These are phyloP conservation scores for Conus ventricosus DNA, from an alignment of 1,140 invertebrate species.

Conservation along the genomic window DNA sequence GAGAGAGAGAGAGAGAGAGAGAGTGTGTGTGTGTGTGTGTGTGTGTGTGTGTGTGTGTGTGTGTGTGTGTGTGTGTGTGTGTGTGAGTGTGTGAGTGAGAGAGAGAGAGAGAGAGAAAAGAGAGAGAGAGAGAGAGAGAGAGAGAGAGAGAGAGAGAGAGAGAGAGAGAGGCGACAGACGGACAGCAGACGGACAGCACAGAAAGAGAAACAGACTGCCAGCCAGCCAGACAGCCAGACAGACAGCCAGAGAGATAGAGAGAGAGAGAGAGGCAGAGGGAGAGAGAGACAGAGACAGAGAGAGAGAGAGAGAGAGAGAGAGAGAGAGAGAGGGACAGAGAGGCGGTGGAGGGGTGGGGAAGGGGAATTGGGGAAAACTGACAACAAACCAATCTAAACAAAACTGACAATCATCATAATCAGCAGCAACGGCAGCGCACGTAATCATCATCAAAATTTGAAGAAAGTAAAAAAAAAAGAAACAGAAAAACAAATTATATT, in stretches of 20 bases:
- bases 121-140: not conserved
- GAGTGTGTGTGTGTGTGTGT: too few species aligned
- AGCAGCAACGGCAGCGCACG: too few species aligned
- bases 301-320: not conserved
- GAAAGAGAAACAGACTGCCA: not conserved
- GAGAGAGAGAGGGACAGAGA: not conserved
- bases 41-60: too few species aligned
- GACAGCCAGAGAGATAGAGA: not conserved
- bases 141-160: constrained; percentile 3
- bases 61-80: too few species aligned
- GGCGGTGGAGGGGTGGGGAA: not conserved
- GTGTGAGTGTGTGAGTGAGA: too few species aligned
- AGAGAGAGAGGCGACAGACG: not conserved
- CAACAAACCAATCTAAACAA: too few species aligned
- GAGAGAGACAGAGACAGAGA: not conserved
- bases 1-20: not conserved
- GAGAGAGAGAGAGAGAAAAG: not conserved
- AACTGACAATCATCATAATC: too few species aligned
- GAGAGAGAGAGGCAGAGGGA: not conserved
- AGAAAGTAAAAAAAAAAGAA: too few species aligned
- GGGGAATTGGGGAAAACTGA: not conserved
- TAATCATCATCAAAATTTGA: too few species aligned
- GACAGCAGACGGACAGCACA: not conserved
- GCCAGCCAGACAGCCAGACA: not conserved
- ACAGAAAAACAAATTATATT: too few species aligned